Conservation (phyloP, 2,797 vertebrate species). For the Leptodactylus fallax region DNA sequence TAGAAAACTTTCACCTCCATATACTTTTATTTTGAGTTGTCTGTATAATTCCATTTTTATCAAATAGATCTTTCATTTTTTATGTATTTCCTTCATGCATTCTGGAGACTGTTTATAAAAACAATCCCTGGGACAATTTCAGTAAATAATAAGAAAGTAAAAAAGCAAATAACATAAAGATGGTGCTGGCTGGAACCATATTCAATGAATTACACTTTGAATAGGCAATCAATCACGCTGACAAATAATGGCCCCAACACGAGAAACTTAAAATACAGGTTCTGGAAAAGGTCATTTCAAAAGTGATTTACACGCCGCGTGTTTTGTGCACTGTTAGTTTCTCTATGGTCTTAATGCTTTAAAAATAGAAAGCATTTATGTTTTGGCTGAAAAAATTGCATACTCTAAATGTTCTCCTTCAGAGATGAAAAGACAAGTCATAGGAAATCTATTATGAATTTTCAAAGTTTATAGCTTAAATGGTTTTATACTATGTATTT, state of each 20-base stretch:
- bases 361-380: slow-evolving; percentile 20
- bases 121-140: background rate
- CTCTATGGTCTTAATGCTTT: background rate
- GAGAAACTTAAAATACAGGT: slow-evolving; percentile 6
- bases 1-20: background rate
- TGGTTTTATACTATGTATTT: background rate
- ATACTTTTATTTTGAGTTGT: background rate
- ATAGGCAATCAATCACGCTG: slow-evolving; percentile 50
- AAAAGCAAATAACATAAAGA: background rate
- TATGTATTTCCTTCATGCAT: background rate
- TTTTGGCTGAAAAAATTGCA: background rate
- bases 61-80: background rate
- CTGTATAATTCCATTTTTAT: background rate
- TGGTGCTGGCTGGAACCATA: background rate
- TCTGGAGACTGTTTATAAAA: background rate
- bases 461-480: background rate
- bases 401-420: background rate
- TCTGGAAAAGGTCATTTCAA: slow-evolving; percentile 23
- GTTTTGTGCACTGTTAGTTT: background rate
- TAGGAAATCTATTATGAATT: background rate
- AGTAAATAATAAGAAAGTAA: background rate
- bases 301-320: slow-evolving; percentile 18
- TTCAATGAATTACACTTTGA: slow-evolving; percentile 15
- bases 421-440: background rate
- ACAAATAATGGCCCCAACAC: slow-evolving; percentile 11